These are phyloP conservation scores for Gadus macrocephalus DNA, from an alignment of 2,113 vertebrate species.

Conservation along the genomic window DNA sequence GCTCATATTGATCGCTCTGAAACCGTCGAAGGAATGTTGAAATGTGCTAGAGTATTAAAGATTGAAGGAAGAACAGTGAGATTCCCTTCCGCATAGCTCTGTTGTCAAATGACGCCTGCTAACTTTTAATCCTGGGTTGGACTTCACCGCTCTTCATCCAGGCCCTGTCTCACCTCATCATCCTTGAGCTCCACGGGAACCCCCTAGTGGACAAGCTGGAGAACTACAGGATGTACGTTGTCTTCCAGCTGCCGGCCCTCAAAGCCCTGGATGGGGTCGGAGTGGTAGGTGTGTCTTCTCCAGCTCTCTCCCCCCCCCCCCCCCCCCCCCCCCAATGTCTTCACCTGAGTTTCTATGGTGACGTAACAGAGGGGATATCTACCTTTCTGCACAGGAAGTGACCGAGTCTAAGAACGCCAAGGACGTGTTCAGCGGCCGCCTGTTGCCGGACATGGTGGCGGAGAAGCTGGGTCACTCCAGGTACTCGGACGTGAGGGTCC, in stretches of 20 bases:
- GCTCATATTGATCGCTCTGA: no score
- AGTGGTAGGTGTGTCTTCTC: conserved; percentile 63
- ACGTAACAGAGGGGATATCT: background rate
- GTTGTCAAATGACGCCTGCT: background rate
- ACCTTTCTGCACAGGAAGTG: conserved; percentile 62
- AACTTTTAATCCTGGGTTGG: no score
- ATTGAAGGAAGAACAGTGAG: no score
- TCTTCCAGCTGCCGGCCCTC: conserved; percentile 81
- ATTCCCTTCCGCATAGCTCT: no score
- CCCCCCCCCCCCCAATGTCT: no score
- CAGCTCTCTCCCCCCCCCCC: background rate
- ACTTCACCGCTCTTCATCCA: conserved; percentile 32
- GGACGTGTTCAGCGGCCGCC: conserved; percentile 78
- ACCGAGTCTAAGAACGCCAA: conserved; percentile 79
- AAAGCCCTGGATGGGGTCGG: conserved; percentile 81
- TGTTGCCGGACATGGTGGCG: conserved; percentile 78
- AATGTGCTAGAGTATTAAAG: no score
- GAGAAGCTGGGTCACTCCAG: conserved; percentile 80
- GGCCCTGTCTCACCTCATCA: conserved; percentile 77
- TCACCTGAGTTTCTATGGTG: no score
- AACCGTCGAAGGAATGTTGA: no score
- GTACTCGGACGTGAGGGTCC: conserved; percentile 73
- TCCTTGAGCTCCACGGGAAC: conserved; percentile 81
- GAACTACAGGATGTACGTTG: conserved; percentile 79
- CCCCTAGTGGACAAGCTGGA: conserved; percentile 76